Evolutionary conservation across 1,140 invertebrate genomes (phyloP), one percentile per base, ranked within the genome.

Genomic region (Leptestheria dahalacensis): DNA sequence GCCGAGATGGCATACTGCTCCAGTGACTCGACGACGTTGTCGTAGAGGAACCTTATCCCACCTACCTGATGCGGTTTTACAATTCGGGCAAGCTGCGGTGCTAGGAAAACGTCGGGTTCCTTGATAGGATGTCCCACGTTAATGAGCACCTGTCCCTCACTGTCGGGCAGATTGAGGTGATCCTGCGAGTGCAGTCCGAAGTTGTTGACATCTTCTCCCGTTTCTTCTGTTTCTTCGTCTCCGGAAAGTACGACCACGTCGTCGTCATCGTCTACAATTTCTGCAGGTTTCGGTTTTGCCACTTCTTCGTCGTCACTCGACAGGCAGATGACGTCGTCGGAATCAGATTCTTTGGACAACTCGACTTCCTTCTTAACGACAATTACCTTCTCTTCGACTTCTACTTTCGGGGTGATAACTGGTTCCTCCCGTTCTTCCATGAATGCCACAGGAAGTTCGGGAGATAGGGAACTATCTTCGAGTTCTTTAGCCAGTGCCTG

Each of bases 1-100:
- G 82, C 81, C 1, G 88, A 91, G n/a, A 81, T 89, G 50, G 88
- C 86, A 68, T 84, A 95, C 61, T 88, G 77, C 50, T 86, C 83
- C 28, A 89, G 78, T 28, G 88, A 94, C 72, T 97, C 93, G 61
- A 97, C 86, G 25, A 97, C 84, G 69, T 97, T 97, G 71, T 97
- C 94, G 73, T 90, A 98, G 20, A 98, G 72, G 73, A 98, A 98
- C 51, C 93, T 77, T 41, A 97, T 87, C 1, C 95, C 94, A 57
- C 93, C 93, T 72, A 97, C 95, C 74, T 91, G 88, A 81, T 99
- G 95, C 3, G 94, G 91, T 76, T 98, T 98, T 33, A 98, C 91
- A 54, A 88, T 80, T 65, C 83, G 79, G 0, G 91, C 87, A 53
- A 99, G 86, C 71, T 97, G 92, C 2, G 88, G 86, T 4, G 93